Evolutionary conservation across 2,797 vertebrate genomes (phyloP), one percentile per base, ranked within the genome.

Genomic region (Bovichtus variegatus): DNA sequence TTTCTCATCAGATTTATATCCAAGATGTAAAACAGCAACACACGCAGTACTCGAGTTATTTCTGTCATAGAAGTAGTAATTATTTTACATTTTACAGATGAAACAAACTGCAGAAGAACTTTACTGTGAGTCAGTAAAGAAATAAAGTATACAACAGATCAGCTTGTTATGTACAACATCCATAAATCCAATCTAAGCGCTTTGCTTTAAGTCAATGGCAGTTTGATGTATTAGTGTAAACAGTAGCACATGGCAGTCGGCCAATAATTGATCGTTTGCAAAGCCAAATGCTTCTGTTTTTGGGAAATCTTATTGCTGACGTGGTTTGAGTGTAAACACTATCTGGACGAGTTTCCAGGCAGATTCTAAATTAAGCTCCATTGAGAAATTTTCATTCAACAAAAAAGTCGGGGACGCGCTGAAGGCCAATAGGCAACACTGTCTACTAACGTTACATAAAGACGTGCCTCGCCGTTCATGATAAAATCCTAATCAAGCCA

Each of bases 331-430:
- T 25, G 43, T 15, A 34, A 69, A 31, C 4, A 5, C 31, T 50
- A 25, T 62, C 16, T 69, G 12, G 10, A 34, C 8, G n/a, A 54
- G 44, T n/a, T 43, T 31, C 23, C 59, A 70, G 1, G 21, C 64
- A 47, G 36, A 47, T 29, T 29, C 29, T 73, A 57, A 60, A 67
- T 76, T 27, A 47, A 69, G 71, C 62, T 61, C 41, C 83, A 86
- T 70, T 88, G 71, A 89, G 49, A 86, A 85, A 62, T 50, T 78
- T 80, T 68, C 83, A 80, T 86, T 89, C 76, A 84, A 72, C 31
- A 34, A 84, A 84, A 41, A 78, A 76, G 25, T 55, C 47, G 59
- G 62, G 66, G 61, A 87, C 90, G 75, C n/a, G 21, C 43, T 73
- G 31, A 12, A 31, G 16, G 44, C 65, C 80, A 87, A 76, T 71